Percentiles rank a stretch among this genome's conserved stretches.
These are phyloP conservation scores for Conchocele bisecta DNA, from an alignment of 2,888 invertebrate species.

Conservation along the genomic window DNA sequence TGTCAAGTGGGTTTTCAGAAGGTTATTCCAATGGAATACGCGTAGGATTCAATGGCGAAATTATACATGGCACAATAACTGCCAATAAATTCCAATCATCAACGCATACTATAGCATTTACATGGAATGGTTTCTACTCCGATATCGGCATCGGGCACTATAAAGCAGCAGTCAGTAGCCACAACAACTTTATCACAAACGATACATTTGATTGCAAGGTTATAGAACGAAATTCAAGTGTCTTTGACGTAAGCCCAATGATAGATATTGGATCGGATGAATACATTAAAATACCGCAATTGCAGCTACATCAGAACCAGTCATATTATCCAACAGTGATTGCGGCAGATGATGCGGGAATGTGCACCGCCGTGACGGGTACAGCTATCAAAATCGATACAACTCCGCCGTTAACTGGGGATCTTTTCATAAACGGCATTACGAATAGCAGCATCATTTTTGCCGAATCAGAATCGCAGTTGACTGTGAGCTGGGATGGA, in stretches of 20 bases:
- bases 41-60: constrained; percentile 54
- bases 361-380: constrained; percentile 34
- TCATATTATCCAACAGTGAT: constrained; percentile 48
- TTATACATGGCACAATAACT: constrained; percentile 45
- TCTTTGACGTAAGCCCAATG: constrained; percentile 29
- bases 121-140: constrained; percentile 54
- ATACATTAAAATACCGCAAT: constrained; percentile 18
- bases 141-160: constrained; percentile 53
- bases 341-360: constrained; percentile 50
- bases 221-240: not conserved
- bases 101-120: constrained; percentile 17
- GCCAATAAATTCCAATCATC: constrained; percentile 27
- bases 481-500: constrained; percentile 32
- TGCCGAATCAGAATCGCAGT: not conserved
- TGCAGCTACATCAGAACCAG: constrained; percentile 36
- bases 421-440: constrained; percentile 24
- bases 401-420: constrained; percentile 41
- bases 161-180: constrained; percentile 31
- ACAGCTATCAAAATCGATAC: constrained; percentile 44
- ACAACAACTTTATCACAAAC: constrained; percentile 4
- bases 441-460: not conserved
- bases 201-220: constrained; percentile 32
- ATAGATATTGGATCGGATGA: constrained; percentile 31
- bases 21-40: constrained; percentile 66
- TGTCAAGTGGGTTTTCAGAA: constrained; percentile 62